Evolutionary conservation across 2,888 invertebrate genomes (phyloP), one percentile per base, ranked within the genome.

Genomic region (Rhimphoctona megacephalus): DNA sequence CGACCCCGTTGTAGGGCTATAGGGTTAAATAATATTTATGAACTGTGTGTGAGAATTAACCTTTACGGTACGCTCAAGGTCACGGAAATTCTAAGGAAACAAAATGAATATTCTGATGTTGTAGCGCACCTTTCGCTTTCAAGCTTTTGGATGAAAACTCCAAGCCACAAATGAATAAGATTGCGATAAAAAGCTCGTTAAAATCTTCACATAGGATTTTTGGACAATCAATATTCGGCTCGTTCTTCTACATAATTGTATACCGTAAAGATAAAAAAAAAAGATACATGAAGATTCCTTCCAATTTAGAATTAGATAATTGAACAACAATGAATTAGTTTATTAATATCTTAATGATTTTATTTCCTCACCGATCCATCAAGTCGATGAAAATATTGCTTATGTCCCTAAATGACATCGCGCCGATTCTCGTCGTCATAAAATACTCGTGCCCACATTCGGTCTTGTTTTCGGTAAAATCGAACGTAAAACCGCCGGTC

Each of bases 401-500:
- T 88, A 97, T 95, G 80, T 97, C 97, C 91, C 96, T 95, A 90
- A 97, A 98, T 43, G 97, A 97, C 57, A 97, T 94, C 36, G 96
- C 95, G 0, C 98, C 98, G 17, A 97, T 95, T 81, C 98, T 95
- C 5, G 97, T 95, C 52, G 97, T 95, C 96, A 98, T 97, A 92
- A 97, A 97, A 93, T 96, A 98, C 93, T 98, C 98, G 89, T 97
- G 96, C 0, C 95, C 94, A 90, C 97, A 97, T 3, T 95, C 95
- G 1, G 95, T 96, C 93, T 98, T 98, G 25, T 96, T 95, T 78
- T 95, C 95, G 43, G 96, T 96, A 92, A 98, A 98, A 94, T 98
- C 98, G 90, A 95, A 96, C 0, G 97, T 97, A 85, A 97, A 96
- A 0, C 97, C 98, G 0, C 98, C 98, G 0, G 97, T 97, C 0